A percentile compares a stretch with the other conserved stretches of the same genome.
These are phyloP conservation scores for Ennomos erosarius DNA, from an alignment of 2,888 invertebrate genomes.

Conservation along the genomic window DNA sequence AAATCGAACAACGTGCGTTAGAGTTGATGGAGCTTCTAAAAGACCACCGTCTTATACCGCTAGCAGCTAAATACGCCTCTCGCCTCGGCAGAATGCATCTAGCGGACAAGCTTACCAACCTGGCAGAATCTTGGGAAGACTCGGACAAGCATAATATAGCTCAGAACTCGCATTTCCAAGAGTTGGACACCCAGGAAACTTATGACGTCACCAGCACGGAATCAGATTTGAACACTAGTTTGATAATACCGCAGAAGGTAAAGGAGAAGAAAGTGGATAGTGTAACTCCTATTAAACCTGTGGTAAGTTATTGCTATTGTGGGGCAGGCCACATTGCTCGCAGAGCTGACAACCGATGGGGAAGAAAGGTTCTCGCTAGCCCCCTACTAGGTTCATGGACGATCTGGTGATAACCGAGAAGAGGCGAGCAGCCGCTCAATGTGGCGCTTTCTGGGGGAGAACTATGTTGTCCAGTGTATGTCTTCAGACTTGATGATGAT, in stretches of 20 bases:
- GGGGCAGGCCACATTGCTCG: too few relatives aligned
- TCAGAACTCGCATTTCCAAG: slow-evolving; percentile 67
- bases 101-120: slow-evolving; percentile 89
- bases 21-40: slow-evolving; percentile 94
- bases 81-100: slow-evolving; percentile 91
- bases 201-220: slow-evolving; percentile 70
- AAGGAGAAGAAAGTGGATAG: slow-evolving; percentile 65
- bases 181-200: slow-evolving; percentile 70
- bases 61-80: slow-evolving; percentile 95
- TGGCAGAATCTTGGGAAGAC: slow-evolving; percentile 81
- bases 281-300: slow-evolving; percentile 71
- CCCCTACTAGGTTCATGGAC: too few relatives aligned
- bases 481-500: too few relatives aligned
- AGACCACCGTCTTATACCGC: slow-evolving; percentile 90
- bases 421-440: too few relatives aligned
- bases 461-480: too few relatives aligned
- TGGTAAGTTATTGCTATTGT: slow-evolving; percentile 67
- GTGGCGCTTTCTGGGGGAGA: too few relatives aligned
- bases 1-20: slow-evolving; percentile 93
- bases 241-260: slow-evolving; percentile 74
- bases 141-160: slow-evolving; percentile 61
- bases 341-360: too few relatives aligned
- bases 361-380: too few relatives aligned
- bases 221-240: slow-evolving; percentile 67
- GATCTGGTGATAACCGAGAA: too few relatives aligned